Base-by-base conservation (phyloP, 2,113 vertebrate genomes). In the Synodontis membranacea region DNA sequence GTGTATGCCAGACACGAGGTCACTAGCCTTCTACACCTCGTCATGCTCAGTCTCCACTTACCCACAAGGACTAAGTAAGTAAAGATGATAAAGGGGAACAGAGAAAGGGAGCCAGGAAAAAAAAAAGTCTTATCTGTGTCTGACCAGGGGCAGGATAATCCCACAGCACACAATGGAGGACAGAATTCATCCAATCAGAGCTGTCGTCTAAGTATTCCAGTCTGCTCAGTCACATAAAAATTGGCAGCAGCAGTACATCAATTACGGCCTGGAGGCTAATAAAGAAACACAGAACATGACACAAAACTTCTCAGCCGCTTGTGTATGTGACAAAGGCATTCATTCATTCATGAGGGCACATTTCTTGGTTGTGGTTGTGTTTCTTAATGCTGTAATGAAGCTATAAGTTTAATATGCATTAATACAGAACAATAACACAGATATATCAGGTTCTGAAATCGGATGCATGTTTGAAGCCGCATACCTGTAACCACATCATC, bases 81-180 rank as follows among this genome's bases (percentile, higher is more conserved):
- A 44, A 82, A 50, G 39, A 82, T 82, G 76, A 80, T 84, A 72
- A 84, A 84, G 37, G 19, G 58, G 34, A 14, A 80, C 48, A 76
- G 83, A 83, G 72, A 83, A 86, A 87, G 62, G 48, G 42, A 82
- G 44, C 42, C n/a, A 83, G 79, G 66, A 54, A 37, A 81, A 54
- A 42, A 50, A 52, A 76, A 72, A 81, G 64, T 82, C 86, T 92
- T 93, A 92, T 93, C 91, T 88, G 78, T 87, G 87, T 74, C 80
- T 86, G 46, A 31, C 76, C 89, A 91, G 89, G 82, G 66, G 66
- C 1, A 68, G 60, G 82, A 89, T 91, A 92, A 91, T 92, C 91
- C 88, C 66, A 60, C 28, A 72, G 81, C 58, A 80, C 89, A 87
- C 86, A 89, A 85, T 64, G 23, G 76, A 84, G 64, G 17, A 23